A percentile compares a stretch with the other conserved stretches of the same genome.
phyloP scores from a whole-genome alignment of 2,113 vertebrate species.

The Phylloscopus whistleri region DNA sequence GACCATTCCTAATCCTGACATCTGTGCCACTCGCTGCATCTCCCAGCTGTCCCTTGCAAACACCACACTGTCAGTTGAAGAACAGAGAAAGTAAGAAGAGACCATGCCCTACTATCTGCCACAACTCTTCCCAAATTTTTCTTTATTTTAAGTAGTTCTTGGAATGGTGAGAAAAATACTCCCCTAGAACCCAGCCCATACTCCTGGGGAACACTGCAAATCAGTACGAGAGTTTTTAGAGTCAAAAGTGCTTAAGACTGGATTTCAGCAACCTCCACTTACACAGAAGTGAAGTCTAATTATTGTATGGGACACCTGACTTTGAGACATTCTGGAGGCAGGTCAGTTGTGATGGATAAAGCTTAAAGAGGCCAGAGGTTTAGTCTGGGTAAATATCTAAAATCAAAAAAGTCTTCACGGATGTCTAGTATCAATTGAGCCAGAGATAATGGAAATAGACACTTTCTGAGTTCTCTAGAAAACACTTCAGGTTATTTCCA shows the following conservation, averaged over 20 bases:
- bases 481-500: background rate
- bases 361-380: background rate
- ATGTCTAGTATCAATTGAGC: background rate
- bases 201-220: background rate
- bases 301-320: background rate
- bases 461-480: background rate
- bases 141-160: background rate
- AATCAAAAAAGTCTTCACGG: background rate
- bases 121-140: background rate
- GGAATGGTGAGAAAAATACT: background rate
- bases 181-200: background rate
- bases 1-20: slow-evolving; percentile 92
- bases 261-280: background rate
- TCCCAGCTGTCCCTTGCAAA: slow-evolving; percentile 94
- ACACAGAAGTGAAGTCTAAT: background rate
- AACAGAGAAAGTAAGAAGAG: background rate
- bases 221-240: background rate
- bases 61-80: slow-evolving; percentile 81
- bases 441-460: background rate
- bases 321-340: background rate
- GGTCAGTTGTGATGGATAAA: background rate
- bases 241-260: background rate
- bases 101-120: too few relatives aligned
- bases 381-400: background rate
- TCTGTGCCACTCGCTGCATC: slow-evolving; percentile 91